phyloP scores from a whole-genome alignment of 2,113 vertebrate species.

The Condylura cristata region DNA sequence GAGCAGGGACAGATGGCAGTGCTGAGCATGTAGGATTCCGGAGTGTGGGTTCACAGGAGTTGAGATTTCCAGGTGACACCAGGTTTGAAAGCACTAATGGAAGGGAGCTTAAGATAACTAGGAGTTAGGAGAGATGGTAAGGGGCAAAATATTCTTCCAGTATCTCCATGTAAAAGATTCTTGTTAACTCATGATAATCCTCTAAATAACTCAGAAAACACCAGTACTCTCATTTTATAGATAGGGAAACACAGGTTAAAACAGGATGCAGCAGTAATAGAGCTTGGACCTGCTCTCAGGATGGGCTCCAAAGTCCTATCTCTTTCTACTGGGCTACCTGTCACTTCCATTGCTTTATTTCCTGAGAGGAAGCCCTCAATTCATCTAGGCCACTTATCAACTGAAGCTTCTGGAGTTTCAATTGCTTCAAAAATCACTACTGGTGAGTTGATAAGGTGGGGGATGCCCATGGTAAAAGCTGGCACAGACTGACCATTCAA shows the following conservation, averaged over 20 bases:
- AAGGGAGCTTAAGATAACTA: background rate
- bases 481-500: background rate
- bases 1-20: background rate
- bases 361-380: background rate
- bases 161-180: background rate
- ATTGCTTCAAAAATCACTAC: background rate
- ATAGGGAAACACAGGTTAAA: background rate
- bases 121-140: background rate
- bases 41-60: background rate
- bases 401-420: conserved; percentile 14
- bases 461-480: background rate
- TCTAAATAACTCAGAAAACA: conserved; percentile 22
- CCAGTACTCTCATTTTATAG: background rate
- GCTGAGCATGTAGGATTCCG: background rate
- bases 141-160: background rate
- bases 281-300: background rate
- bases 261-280: background rate
- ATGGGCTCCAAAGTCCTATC: background rate
- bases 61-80: background rate
- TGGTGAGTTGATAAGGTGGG: background rate
- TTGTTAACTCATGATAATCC: background rate
- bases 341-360: background rate
- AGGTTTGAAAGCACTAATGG: background rate
- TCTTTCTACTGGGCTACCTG: fast-evolving
- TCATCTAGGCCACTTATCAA: background rate